Percentiles rank a stretch among this genome's conserved stretches.
phyloP scores from a whole-genome alignment of 37 sponge, comb jelly and placozoan genomes.

The Diacarnus erythraeanus region DNA sequence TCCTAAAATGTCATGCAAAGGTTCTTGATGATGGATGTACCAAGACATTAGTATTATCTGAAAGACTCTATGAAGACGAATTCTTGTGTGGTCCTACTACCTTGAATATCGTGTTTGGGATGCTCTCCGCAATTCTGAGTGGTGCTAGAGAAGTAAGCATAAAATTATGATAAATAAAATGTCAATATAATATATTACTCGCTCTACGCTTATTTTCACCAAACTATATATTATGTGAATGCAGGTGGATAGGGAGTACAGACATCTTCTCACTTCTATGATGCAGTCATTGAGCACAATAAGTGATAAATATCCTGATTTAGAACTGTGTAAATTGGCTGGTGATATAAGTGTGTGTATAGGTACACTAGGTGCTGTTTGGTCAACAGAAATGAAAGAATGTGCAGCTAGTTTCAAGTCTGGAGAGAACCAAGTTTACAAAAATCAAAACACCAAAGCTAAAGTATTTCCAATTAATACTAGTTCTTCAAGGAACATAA shows the following conservation, averaged over 20 bases:
- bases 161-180: too few relatives aligned
- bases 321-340: constrained; percentile 43
- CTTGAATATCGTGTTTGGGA: constrained; percentile 66
- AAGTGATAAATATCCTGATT: constrained; percentile 39
- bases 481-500: not conserved
- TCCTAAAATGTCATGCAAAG: constrained; percentile 40
- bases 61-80: not conserved
- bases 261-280: constrained; percentile 31
- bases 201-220: too few relatives aligned
- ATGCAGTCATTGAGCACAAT: constrained; percentile 32
- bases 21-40: not conserved
- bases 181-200: too few relatives aligned
- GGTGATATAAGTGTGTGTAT: constrained; percentile 76
- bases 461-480: not conserved
- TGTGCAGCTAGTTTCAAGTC: constrained; percentile 7
- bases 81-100: constrained; percentile 57
- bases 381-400: constrained; percentile 44
- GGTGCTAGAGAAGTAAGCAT: constrained; percentile 27
- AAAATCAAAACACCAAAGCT: not conserved
- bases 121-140: constrained; percentile 59
- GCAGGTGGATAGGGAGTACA: constrained; percentile 31
- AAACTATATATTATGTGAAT: too few relatives aligned
- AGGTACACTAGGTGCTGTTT: constrained; percentile 80
- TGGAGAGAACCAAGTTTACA: not conserved
- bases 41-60: not conserved